Evolutionary conservation across 2,888 invertebrate genomes (phyloP), one percentile per base, ranked within the genome.

Genomic region (Sialis fuliginosa): DNA sequence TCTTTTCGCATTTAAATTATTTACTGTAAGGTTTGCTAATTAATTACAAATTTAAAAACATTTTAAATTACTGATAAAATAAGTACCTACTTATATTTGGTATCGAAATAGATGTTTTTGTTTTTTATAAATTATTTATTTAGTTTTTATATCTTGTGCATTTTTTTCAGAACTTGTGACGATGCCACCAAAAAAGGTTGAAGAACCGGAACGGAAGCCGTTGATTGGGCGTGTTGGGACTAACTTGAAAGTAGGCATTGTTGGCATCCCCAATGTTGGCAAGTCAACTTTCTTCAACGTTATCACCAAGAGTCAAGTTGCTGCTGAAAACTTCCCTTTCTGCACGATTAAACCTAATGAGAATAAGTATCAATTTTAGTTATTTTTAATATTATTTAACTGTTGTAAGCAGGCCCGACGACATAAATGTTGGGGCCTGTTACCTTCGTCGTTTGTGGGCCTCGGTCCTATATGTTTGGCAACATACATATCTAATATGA

Each of bases 291-390:
- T 98, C 71, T 99, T 99, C 75, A 99, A 99, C 69, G 95, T 97
- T 30, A 70, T 99, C 52, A 99, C 98, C 33, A 93, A 97, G 66
- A 95, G 95, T 63, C 84, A 88, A 60, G 97, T 92, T 6, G 84
- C 93, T 47, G 98, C 98, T 45, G 98, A 97, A 65, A 98, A 98
- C 65, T 98, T 97, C 63, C 97, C 98, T 1, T 98, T 98, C 75
- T 99, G 98, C 73, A 99, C 98, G 66, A 98, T 99, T 64, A 96
- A 98, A 70, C 98, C 98, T 43, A 97, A 97, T 88, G 97, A 98
- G 79, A 96, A 91, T 93, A 89, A 92, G 92, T 91, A 83, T 80
- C 55, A 56, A 58, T 60, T 58, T 44, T 48, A 37, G 39, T 39
- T 35, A 22, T 22, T n/a, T n/a, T n/a, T n/a, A n/a, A n/a, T 22